phyloP scores from a whole-genome alignment of 1,140 invertebrate species.

The Fopius arisanus region DNA sequence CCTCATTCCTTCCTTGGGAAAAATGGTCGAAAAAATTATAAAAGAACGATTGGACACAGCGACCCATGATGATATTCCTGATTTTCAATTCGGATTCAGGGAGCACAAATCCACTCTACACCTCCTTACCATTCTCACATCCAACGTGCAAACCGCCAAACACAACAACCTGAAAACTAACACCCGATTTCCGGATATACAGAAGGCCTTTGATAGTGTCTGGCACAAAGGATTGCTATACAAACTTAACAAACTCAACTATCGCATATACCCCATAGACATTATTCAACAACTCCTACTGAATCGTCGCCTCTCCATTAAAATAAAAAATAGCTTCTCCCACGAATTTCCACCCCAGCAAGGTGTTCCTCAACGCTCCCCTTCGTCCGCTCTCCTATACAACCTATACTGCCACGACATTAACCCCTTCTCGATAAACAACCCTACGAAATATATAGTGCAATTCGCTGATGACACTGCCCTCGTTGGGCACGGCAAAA shows the following conservation, averaged over 20 bases:
- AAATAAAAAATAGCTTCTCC: neutral
- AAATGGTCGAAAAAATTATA: too few relatives aligned
- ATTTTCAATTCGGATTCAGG: too few relatives aligned
- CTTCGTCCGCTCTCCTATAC: slow-evolving; percentile 5
- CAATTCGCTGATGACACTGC: slow-evolving; percentile 22
- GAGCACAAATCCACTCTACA: too few relatives aligned
- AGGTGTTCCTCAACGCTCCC: slow-evolving; percentile 16
- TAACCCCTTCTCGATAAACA: neutral
- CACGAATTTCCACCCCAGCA: neutral
- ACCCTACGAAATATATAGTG: neutral
- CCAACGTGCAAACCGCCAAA: too few relatives aligned
- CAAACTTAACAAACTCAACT: slow-evolving; percentile 26
- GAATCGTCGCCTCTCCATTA: neutral
- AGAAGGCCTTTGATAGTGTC: slow-evolving; percentile 46
- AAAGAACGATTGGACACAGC: too few relatives aligned
- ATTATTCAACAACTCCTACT: slow-evolving; percentile 22
- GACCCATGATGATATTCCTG: too few relatives aligned
- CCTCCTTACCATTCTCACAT: too few relatives aligned
- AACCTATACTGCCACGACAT: slow-evolving; percentile 18
- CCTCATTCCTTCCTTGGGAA: too few relatives aligned
- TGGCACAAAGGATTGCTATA: slow-evolving; percentile 43
- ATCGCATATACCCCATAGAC: slow-evolving; percentile 22
- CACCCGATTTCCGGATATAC: too few relatives aligned
- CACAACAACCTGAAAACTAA: too few relatives aligned
- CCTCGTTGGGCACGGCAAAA: neutral